Conservation (phyloP, 2,113 vertebrate genomes). For the Piprites chloris region DNA sequence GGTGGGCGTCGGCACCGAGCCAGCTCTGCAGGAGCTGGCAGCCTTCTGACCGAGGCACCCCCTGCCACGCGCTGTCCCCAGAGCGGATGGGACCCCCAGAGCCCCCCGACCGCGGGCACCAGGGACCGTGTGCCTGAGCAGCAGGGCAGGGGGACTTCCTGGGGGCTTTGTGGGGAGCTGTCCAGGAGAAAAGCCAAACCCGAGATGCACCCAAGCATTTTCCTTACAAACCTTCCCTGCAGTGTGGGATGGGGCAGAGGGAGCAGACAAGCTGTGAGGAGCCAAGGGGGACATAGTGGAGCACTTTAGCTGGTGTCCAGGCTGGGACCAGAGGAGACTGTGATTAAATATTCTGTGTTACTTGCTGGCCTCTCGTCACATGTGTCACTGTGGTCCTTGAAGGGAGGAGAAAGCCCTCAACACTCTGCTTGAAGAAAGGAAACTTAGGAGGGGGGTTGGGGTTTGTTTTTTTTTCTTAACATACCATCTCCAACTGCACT, state of each 20-base stretch:
- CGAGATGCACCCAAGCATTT: not conserved
- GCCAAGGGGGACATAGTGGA: not conserved
- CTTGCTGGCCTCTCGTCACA: not conserved
- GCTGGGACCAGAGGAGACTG: not conserved
- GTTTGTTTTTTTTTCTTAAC: not conserved
- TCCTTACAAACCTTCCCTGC: not conserved
- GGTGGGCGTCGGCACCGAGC: not conserved
- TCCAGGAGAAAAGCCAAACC: not conserved
- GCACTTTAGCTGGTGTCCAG: not conserved
- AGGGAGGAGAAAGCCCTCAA: not conserved
- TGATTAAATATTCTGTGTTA: not conserved
- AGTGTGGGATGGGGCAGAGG: not conserved
- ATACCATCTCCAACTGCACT: not conserved
- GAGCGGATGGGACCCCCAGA: accelerated
- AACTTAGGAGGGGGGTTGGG: not conserved
- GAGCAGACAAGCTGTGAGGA: not conserved
- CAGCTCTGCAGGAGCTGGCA: constrained; percentile 56
- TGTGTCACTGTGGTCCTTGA: accelerated
- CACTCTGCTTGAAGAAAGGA: not conserved
- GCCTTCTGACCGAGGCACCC: constrained; percentile 56
- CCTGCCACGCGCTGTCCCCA: accelerated
- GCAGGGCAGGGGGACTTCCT: accelerated
- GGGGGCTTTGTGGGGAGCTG: not conserved
- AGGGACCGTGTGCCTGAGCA: not conserved
- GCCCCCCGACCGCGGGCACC: not conserved